Evolutionary conservation across 1,140 invertebrate species (phyloP).

Genomic region (Drosophila paulistorum): DNA sequence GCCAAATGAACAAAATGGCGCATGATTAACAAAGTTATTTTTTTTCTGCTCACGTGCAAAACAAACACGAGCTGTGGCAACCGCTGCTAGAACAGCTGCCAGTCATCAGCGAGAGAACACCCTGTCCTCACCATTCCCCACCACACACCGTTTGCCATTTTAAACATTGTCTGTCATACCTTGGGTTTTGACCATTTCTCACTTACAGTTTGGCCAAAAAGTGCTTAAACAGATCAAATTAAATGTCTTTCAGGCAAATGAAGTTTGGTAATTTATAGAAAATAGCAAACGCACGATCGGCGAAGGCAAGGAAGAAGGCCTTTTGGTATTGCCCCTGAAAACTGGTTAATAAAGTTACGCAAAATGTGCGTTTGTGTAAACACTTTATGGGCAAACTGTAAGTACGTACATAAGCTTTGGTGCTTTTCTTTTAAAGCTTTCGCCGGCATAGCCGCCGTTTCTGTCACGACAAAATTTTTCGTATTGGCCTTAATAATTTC

Average conservation of each 20-base stretch:
- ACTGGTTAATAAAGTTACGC: neutral
- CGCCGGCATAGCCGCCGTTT: constrained; percentile 44
- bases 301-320: too few species aligned
- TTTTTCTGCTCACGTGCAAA: constrained; percentile 51
- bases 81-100: constrained; percentile 7
- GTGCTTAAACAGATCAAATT: too few species aligned
- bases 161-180: neutral
- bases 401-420: constrained; percentile 1
- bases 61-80: constrained; percentile 24
- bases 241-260: too few species aligned
- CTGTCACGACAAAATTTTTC: constrained; percentile 26
- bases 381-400: neutral
- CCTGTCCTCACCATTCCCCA: neutral
- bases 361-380: neutral
- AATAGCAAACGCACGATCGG: too few species aligned
- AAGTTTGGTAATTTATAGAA: too few species aligned
- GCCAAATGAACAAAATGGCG: constrained; percentile 39
- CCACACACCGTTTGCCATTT: neutral
- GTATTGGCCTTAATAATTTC: constrained; percentile 71
- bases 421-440: constrained; percentile 54
- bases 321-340: too few species aligned
- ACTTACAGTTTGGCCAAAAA: constrained; percentile 12
- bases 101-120: constrained; percentile 12
- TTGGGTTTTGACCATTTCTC: constrained; percentile 53
- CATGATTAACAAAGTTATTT: constrained; percentile 39